Conservation (phyloP, 1,140 invertebrate genomes). For the Zaprionus vittiger region DNA sequence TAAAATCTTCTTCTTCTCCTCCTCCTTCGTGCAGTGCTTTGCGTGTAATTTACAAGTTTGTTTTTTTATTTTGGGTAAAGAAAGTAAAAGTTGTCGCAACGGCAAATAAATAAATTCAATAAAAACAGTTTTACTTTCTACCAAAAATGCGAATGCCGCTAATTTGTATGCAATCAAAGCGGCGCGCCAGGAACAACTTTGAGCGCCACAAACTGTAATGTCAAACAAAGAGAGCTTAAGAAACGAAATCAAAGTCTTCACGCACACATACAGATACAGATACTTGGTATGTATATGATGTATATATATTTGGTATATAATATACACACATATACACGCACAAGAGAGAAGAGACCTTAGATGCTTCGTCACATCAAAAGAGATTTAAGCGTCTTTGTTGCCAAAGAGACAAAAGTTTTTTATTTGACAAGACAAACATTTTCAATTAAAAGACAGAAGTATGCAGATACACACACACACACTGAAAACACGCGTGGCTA, state of each 20-base stretch:
- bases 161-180: conserved; percentile 76
- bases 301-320: background rate
- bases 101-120: conserved; percentile 79
- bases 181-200: conserved; percentile 53
- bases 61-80: conserved; percentile 39
- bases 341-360: background rate
- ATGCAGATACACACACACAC: background rate
- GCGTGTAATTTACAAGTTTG: conserved; percentile 73
- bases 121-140: conserved; percentile 81
- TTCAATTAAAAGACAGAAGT: conserved; percentile 57
- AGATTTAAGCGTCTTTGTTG: conserved; percentile 43
- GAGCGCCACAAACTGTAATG: conserved; percentile 34
- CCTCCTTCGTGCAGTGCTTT: conserved; percentile 14
- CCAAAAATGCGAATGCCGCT: conserved; percentile 78
- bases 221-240: conserved; percentile 26
- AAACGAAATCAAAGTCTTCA: conserved; percentile 35
- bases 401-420: conserved; percentile 31
- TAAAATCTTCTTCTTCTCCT: conserved; percentile 4
- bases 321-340: background rate
- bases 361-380: conserved; percentile 60
- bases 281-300: background rate
- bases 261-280: conserved; percentile 42
- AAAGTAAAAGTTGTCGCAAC: conserved; percentile 76
- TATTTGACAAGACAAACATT: conserved; percentile 41
- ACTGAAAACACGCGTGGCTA: background rate